Evolutionary conservation across 2,888 invertebrate species (phyloP), one percentile per base, ranked within the genome.

Genomic region (Zele albiditarsus): DNA sequence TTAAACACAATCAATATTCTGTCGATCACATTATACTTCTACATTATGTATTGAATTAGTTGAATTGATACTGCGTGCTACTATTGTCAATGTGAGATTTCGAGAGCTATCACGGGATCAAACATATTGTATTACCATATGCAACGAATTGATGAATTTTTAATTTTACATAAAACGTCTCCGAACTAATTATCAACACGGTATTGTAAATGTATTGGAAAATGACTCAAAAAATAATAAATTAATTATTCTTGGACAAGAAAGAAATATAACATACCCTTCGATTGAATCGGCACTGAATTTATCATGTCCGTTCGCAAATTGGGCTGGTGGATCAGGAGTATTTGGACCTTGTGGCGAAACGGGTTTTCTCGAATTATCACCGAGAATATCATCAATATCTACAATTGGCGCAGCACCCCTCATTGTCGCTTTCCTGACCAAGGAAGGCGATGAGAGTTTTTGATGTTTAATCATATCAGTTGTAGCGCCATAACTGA

Each of bases 391-490:
- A 65, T 89, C 88, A 69, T 89, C 90, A 72, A 91, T 87, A 77
- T 87, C 86, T 38, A 85, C 84, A 84, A 86, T 85, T 76, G 89
- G 85, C 10, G 86, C 86, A 3, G 80, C 72, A 38, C 89, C 88
- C 49, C 87, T 83, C 46, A 83, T 82, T 5, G 86, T 83, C 33
- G 94, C 95, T 87, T 95, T 95, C 79, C 96, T 92, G 85, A 96
- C 96, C 88, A 96, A 92, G 89, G 95, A 94, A 77, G 96, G 96
- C 90, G 95, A 96, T 85, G 95, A 94, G 81, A 95, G 92, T 85
- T 95, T 95, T 89, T 94, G 92, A 85, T 94, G 92, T 79, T 93
- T 94, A 84, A 94, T 91, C 94, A 94, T 94, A 86, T 92, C 92
- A 83, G 91, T 90, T 77, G 93, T 92, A 78, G 92, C 94, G 74